Base-by-base conservation (phyloP, 1,140 invertebrate genomes). In the Limonius californicus region DNA sequence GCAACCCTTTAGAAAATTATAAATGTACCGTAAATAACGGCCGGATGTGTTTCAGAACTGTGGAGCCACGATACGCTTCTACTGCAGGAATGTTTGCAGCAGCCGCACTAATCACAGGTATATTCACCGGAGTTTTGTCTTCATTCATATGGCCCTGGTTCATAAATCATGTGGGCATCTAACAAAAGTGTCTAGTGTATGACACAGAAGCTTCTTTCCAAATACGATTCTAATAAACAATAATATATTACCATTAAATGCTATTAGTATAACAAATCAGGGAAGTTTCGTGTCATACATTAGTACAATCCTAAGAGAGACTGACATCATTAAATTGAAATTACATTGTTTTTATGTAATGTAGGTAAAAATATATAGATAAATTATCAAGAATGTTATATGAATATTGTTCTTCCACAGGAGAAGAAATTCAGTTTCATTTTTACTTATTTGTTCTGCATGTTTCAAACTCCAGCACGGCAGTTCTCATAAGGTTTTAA, bases 21-120 rank as follows among this genome's bases (percentile, higher is more conserved):
- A n/a, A n/a, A n/a, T n/a, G n/a, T n/a, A n/a, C n/a, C n/a, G n/a
- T n/a, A n/a, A n/a, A n/a, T n/a, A n/a, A n/a, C n/a, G n/a, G n/a
- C n/a, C n/a, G n/a, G n/a, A 35, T 35, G 32, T 45, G 42, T 45
- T 45, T 45, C 82, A 95, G 93, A 65, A 87, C 83, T 35, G 95
- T 97, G 8, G 87, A 92, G 42, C 83, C 87, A 0, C 86, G 92
- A 67, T 82, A 97, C 75, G 89, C 92, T 16, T 80, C 89, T 0
- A 89, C 87, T 7, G 96, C 96, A 1, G 96, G 95, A 27, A 99
- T 98, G 95, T 92, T 95, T 76, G 95, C 88, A 21, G 94, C 90
- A 1, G 94, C 96, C 14, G 89, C 87, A 69, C 81, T 98, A 0
- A 89, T 98, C 0, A 88, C 92, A 1, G 96, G 96, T 19, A 93